Conservation (phyloP, 2,113 vertebrate species). For the Chlamydotis undulata region DNA sequence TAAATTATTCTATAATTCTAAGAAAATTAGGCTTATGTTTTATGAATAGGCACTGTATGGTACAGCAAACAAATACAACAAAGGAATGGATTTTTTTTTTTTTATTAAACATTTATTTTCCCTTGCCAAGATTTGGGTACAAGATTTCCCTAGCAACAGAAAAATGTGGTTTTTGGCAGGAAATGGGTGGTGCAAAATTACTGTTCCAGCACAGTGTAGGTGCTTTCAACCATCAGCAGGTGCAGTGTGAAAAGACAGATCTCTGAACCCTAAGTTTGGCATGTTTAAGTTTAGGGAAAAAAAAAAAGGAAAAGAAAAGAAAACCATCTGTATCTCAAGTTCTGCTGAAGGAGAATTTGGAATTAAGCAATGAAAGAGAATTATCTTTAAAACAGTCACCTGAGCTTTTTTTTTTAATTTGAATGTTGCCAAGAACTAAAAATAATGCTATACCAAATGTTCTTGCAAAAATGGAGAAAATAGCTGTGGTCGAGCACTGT, state of each 20-base stretch:
- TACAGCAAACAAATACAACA: constrained; percentile 15
- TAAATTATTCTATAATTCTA: constrained; percentile 8
- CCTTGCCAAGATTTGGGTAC: background rate
- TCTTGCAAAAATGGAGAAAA: constrained; percentile 12
- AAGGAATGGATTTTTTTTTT: background rate
- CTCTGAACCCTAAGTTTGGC: constrained; percentile 29
- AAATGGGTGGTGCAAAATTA: background rate
- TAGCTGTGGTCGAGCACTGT: background rate
- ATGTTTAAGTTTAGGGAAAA: background rate
- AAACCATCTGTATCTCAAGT: constrained; percentile 7
- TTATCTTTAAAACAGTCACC: constrained; percentile 41
- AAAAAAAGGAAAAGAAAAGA: background rate
- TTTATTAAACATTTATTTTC: background rate
- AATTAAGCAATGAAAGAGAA: constrained; percentile 15
- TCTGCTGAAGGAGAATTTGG: background rate
- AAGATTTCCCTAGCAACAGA: constrained; percentile 42
- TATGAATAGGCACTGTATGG: background rate
- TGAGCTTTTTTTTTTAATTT: constrained; percentile 33
- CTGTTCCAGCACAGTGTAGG: constrained; percentile 4
- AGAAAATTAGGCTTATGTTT: constrained; percentile 41
- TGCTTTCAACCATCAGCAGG: constrained; percentile 43
- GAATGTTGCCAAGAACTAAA: background rate
- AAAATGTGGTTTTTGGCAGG: constrained; percentile 33
- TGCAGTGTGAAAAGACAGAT: constrained; percentile 25
- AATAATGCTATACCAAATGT: constrained; percentile 21